phyloP scores from a whole-genome alignment of 2,797 vertebrate genomes.

The Vireo griseus region DNA sequence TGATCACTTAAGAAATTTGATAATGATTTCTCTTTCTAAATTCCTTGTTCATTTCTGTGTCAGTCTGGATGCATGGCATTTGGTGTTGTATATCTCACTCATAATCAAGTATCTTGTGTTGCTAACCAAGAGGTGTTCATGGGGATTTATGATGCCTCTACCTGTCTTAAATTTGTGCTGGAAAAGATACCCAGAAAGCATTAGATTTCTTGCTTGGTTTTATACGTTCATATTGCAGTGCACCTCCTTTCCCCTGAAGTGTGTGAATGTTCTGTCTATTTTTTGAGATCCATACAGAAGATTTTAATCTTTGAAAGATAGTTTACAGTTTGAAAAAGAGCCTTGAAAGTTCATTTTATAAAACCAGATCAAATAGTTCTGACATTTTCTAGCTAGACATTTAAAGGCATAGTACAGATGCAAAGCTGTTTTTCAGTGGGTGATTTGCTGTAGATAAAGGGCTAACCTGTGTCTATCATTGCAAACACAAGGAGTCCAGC shows the following conservation, averaged over 20 bases:
- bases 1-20: not conserved
- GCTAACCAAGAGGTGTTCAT: not conserved
- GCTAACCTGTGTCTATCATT: conserved; percentile 14
- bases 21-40: not conserved
- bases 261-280: conserved; percentile 12
- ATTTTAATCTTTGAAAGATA: conserved; percentile 60
- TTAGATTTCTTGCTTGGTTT: not conserved
- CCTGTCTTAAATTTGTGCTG: not conserved
- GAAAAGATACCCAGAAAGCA: not conserved
- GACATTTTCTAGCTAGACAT: conserved; percentile 73
- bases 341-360: conserved; percentile 72
- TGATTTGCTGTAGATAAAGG: conserved; percentile 62
- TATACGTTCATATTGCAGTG: not conserved
- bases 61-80: not conserved
- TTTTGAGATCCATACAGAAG: conserved; percentile 57
- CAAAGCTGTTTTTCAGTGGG: not conserved
- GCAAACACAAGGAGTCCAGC: conserved; percentile 25
- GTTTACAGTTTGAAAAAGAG: not conserved
- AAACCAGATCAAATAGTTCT: conserved; percentile 73
- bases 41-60: not conserved
- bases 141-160: not conserved
- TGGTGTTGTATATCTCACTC: not conserved
- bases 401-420: conserved; percentile 46
- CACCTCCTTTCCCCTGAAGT: not conserved
- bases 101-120: not conserved